Base-by-base conservation (phyloP, 1,140 invertebrate genomes). In the Rhysida immarginata region DNA sequence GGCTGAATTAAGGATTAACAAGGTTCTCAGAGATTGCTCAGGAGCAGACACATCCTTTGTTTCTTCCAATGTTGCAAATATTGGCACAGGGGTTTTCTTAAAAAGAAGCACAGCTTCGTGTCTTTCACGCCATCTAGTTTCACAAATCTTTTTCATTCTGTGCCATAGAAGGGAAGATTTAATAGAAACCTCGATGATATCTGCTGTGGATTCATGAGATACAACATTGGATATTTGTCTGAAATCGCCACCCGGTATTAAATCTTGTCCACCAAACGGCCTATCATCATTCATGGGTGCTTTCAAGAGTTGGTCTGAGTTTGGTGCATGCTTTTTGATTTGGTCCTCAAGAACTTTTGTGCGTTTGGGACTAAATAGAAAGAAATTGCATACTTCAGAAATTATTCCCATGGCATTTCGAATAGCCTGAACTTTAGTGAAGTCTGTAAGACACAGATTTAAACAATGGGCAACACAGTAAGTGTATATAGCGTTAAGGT, bases 381-480 rank as follows among this genome's bases (percentile, higher is more conserved):
- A 62, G 61, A 67, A 67, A 14, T 55, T 25, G 42, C 63, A 58
- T n/a, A 61, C 55, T 52, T 60, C 59, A 53, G 56, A 64, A 53
- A 66, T 63, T 21, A 50, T 58, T n/a, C 26, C 60, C 14, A 61
- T 50, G 25, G 59, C 35, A 57, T 64, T 66, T 41, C 61, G 57
- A 3, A 61, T 61, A 26, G 27, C 1, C 23, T 35, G 23, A 5
- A 65, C 58, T 16, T 57, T 62, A 5, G 48, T 57, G 16, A 60
- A 61, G 46, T 52, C 58, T 23, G 57, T 50, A 16, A 66, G 46
- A 18, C 59, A 64, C 29, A 60, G 56, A 56, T 64, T 66, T 25
- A 64, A 53, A 24, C 52, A 25, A 57, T 66, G 61, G 56, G 62
- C 62, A 27, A 46, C 58, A 52, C 64, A 65, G n/a, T 60, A 61